Evolutionary conservation across 2,888 invertebrate species (phyloP), one percentile per base, ranked within the genome.

Genomic region (Asteroscopus sphinx): DNA sequence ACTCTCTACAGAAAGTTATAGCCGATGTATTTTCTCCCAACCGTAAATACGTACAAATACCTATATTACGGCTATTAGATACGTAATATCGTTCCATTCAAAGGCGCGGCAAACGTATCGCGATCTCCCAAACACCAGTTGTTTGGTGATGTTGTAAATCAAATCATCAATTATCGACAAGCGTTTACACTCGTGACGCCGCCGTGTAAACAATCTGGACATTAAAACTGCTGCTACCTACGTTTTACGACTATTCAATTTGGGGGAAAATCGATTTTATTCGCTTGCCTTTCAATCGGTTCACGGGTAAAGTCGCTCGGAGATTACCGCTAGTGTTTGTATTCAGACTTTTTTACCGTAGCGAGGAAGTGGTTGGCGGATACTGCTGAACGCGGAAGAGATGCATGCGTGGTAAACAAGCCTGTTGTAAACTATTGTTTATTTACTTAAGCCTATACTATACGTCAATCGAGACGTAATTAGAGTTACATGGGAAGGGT

Each of bases 251-350:
- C 85, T 89, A 86, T 92, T 89, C 87, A 89, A 93, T 93, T 93
- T 92, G 91, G 91, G 90, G 94, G 92, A 93, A 93, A 93, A 94
- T 93, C 93, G 93, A 92, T 94, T 93, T 93, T 93, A 94, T 93
- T 94, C 92, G 94, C 94, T 88, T 80, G 87, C 76, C 85, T 90
- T 91, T 85, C 84, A 88, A 92, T 92, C 90, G 90, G 87, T 88
- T 83, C 78, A 83, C 80, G 86, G 72, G 84, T 85, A 91, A 89
- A 93, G 83, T 93, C 83, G 92, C 88, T 84, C 87, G 89, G 45
- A 73, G 77, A 75, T 80, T 72, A 73, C 68, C 66, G 42, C 73
- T 60, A 58, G 73, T 73, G 81, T 80, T 82, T 77, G 68, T 76
- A 73, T 81, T 79, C 70, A 55, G 81, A 76, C 83, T 87, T 87